Evolutionary conservation across 2,888 invertebrate genomes (phyloP), one percentile per base, ranked within the genome.

Genomic region (Eulithis testata): DNA sequence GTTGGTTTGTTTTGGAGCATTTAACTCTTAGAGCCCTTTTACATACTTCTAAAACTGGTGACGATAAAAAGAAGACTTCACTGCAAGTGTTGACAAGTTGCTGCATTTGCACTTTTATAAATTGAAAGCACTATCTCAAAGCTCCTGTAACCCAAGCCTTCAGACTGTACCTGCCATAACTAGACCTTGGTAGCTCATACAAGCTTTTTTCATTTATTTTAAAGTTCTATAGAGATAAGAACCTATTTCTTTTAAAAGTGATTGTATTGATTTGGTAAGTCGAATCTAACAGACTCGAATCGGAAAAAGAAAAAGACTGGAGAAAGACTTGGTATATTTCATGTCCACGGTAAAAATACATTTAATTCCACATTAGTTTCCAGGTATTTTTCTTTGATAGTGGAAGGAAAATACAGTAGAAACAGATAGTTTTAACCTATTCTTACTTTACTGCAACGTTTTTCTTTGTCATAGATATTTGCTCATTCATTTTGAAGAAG

Each of bases 321-420:
- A 27, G 55, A 54, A 60, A 65, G 43, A 65, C 64, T 50, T 27
- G 45, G 11, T 58, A 50, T 57, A 54, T 59, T 50, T 59, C 58
- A 64, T 59, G 49, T 59, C 44, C 49, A 49, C 45, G 2, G 64
- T 55, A 45, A 52, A 63, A 52, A 57, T 63, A 58, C 57, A 47
- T 63, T 58, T 58, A 27, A 63, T 53, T 58, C 57, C 45, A 36
- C 45, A 37, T 57, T 47, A 57, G 56, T 58, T 8, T 40, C 36
- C 37, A 12, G 45, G 36, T 62, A 62, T 52, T 52, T 61, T 63
- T 63, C 62, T 62, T 63, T 57, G 21, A 55, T 55, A 49, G 50
- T 50, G 56, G 27, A 51, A 63, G 6, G 51, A 57, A 57, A 52
- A 57, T 63, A 51, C n/a, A 47, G 27, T 21, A 21, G 40, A 11